Conservation (phyloP, 1,140 invertebrate genomes). For the Ruditapes philippinarum region DNA sequence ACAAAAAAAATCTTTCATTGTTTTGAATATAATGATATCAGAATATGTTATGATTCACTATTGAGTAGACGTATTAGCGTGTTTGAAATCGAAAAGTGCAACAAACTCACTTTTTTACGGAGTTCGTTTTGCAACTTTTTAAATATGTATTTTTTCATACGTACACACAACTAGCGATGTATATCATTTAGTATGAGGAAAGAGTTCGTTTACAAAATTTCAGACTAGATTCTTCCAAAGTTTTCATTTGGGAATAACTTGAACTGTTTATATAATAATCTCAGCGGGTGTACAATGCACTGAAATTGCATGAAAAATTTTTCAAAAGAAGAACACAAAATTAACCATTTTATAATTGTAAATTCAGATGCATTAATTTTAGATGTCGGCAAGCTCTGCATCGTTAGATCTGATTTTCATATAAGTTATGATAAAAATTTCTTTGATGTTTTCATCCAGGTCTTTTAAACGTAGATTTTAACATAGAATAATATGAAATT, state of each 20-base stretch:
- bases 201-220: slow-evolving; percentile 1
- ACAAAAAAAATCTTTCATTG: too few relatives aligned
- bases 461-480: too few relatives aligned
- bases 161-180: too few relatives aligned
- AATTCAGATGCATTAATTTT: slow-evolving; percentile 24
- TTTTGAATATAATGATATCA: too few relatives aligned
- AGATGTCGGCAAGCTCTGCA: neutral
- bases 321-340: neutral
- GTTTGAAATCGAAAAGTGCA: too few relatives aligned
- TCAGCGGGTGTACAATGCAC: neutral
- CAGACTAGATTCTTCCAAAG: neutral
- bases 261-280: neutral
- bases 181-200: too few relatives aligned
- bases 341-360: neutral
- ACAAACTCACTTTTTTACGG: too few relatives aligned
- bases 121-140: too few relatives aligned
- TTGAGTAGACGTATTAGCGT: too few relatives aligned
- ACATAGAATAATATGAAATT: too few relatives aligned
- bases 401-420: neutral
- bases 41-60: too few relatives aligned
- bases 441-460: slow-evolving; percentile 1
- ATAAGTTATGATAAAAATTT: slow-evolving; percentile 1
- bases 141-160: too few relatives aligned
- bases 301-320: neutral
- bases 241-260: neutral